Conservation (phyloP, 2,888 invertebrate species). For the Orchestes rusci region DNA sequence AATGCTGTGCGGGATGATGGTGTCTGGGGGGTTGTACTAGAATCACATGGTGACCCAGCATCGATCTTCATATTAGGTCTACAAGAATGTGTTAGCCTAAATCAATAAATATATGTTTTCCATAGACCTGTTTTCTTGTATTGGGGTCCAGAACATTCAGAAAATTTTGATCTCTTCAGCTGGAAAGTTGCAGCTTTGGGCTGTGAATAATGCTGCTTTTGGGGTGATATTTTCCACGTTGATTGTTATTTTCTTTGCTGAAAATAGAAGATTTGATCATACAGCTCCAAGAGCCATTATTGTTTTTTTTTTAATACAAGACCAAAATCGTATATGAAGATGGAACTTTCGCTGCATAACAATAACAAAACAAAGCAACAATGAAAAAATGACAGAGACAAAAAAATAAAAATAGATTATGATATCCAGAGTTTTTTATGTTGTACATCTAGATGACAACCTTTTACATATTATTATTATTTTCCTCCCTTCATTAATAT, state of each 20-base stretch:
- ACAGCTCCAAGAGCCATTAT: too few relatives aligned
- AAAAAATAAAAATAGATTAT: too few relatives aligned
- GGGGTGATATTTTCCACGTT: conserved; percentile 42
- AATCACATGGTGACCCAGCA: conserved; percentile 37
- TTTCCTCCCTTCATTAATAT: too few relatives aligned
- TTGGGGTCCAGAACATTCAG: conserved; percentile 11
- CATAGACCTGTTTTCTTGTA: conserved; percentile 23
- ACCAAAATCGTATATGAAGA: too few relatives aligned
- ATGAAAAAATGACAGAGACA: too few relatives aligned
- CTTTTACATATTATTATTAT: too few relatives aligned
- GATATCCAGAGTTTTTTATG: too few relatives aligned
- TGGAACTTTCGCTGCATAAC: too few relatives aligned
- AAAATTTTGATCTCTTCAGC: conserved; percentile 25
- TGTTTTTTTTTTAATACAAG: too few relatives aligned
- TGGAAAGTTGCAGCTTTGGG: conserved; percentile 35
- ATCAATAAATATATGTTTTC: conserved; percentile 8
- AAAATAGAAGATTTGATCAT: conserved; percentile 24
- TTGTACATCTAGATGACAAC: too few relatives aligned
- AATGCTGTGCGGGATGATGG: conserved; percentile 31
- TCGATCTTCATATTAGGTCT: conserved; percentile 34
- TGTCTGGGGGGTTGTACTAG: conserved; percentile 35
- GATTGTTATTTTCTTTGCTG: conserved; percentile 37
- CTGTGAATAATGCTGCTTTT: conserved; percentile 29
- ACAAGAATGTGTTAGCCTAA: conserved; percentile 23
- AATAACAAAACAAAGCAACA: too few relatives aligned